phyloP scores from a whole-genome alignment of 2,113 vertebrate species.

The Peromyscus maniculatus region DNA sequence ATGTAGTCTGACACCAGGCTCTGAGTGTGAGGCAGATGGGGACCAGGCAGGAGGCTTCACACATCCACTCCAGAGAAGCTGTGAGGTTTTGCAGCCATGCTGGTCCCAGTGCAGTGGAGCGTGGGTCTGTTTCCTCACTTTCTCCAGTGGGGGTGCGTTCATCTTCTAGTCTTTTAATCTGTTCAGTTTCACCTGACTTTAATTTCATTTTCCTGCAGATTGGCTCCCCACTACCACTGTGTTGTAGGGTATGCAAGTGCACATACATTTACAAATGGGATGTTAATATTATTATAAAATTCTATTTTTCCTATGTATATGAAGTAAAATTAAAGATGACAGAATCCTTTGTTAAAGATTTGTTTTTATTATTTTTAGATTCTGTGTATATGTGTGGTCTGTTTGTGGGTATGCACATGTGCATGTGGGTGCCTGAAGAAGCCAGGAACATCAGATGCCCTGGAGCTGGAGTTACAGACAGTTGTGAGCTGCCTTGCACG shows the following conservation, averaged over 20 bases:
- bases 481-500: not conserved
- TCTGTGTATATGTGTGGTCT: not conserved
- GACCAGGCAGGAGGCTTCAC: not conserved
- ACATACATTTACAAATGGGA: not conserved
- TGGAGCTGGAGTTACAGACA: not conserved
- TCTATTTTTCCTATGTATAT: not conserved
- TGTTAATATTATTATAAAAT: not conserved
- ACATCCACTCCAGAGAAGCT: not conserved
- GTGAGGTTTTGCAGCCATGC: not conserved
- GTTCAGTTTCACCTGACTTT: not conserved
- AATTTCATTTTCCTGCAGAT: not conserved
- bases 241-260: not conserved
- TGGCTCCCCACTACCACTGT: too few species aligned
- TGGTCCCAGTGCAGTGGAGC: fast-evolving
- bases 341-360: not conserved
- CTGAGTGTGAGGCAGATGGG: not conserved
- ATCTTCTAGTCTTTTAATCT: not conserved
- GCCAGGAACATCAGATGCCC: not conserved
- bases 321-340: not conserved
- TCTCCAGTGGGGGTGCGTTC: not conserved
- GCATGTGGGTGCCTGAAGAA: not conserved
- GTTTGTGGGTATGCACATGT: not conserved
- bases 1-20: not conserved
- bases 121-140: not conserved
- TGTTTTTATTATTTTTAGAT: not conserved